phyloP scores from a whole-genome alignment of 2,888 invertebrate genomes.

The Netelia melanura region DNA sequence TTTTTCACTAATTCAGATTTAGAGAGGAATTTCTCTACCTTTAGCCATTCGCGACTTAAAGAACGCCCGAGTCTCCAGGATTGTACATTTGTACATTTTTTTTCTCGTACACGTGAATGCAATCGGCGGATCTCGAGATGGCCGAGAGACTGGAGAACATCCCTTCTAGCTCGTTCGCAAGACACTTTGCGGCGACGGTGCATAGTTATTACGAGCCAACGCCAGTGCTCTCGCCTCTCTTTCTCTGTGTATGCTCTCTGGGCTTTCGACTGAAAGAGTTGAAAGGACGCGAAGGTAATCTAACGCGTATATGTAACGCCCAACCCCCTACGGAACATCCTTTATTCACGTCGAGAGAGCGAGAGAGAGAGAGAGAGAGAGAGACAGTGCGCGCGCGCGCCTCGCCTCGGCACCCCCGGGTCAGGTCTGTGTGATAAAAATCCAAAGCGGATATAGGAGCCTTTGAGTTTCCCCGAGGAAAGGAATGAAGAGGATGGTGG shows the following conservation, averaged over 20 bases:
- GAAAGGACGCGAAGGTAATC: slow-evolving; percentile 65
- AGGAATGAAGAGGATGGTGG: slow-evolving; percentile 18
- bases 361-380: too few relatives aligned
- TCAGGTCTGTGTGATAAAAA: slow-evolving; percentile 44
- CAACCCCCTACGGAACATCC: slow-evolving; percentile 51
- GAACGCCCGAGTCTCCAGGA: slow-evolving; percentile 37
- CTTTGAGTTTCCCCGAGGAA: slow-evolving; percentile 53
- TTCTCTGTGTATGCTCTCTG: slow-evolving; percentile 23
- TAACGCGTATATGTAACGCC: slow-evolving; percentile 53
- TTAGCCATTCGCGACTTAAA: slow-evolving; percentile 47
- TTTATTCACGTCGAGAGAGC: slow-evolving; percentile 51
- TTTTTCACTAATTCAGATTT: too few relatives aligned
- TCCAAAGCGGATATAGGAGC: slow-evolving; percentile 54
- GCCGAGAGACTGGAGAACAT: slow-evolving; percentile 34
- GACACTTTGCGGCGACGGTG: slow-evolving; percentile 61
- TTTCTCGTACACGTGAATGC: slow-evolving; percentile 20
- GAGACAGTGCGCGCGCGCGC: not conserved
- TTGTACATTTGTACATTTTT: slow-evolving; percentile 12
- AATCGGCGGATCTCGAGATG: slow-evolving; percentile 41
- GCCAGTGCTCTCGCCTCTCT: slow-evolving; percentile 6
- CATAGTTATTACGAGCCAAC: slow-evolving; percentile 59
- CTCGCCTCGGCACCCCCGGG: not conserved
- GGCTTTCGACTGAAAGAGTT: slow-evolving; percentile 48
- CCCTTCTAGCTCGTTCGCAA: slow-evolving; percentile 21
- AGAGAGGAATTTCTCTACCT: not conserved